Conservation (phyloP, 2,113 vertebrate species). For the Bagarius yarrelli region DNA sequence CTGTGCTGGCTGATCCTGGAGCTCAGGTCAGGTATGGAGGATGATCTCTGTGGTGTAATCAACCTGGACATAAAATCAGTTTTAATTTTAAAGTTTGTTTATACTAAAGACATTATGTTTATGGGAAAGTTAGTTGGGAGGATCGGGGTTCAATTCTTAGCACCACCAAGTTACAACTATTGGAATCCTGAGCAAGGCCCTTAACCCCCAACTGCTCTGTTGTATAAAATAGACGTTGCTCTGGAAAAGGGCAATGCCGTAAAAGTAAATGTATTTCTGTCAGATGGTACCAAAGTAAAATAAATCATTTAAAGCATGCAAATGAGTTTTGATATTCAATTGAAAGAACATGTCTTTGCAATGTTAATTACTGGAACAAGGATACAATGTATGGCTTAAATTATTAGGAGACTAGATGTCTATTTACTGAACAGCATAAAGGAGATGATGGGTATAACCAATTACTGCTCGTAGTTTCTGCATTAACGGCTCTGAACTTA, state of each 20-base stretch:
- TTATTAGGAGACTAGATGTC: not conserved
- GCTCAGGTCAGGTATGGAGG: slow-evolving; percentile 68
- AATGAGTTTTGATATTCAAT: not conserved
- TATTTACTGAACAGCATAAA: not conserved
- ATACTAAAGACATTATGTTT: not conserved
- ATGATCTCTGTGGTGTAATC: slow-evolving; percentile 65
- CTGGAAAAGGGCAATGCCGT: too few relatives aligned
- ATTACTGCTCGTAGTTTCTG: too few relatives aligned
- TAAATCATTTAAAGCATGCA: not conserved
- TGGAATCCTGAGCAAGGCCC: too few relatives aligned
- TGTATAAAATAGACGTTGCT: too few relatives aligned
- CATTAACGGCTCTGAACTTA: not conserved
- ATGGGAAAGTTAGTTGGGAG: too few relatives aligned
- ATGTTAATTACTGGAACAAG: not conserved
- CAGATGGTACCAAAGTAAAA: not conserved
- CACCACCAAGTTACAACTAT: too few relatives aligned
- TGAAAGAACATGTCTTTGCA: not conserved
- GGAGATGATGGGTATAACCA: not conserved
- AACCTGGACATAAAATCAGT: slow-evolving; percentile 3
- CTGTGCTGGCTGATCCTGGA: slow-evolving; percentile 59
- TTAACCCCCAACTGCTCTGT: too few relatives aligned
- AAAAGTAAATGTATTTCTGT: not conserved
- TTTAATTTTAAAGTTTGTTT: not conserved
- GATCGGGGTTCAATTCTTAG: too few relatives aligned
- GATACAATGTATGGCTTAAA: not conserved